Percentiles rank a stretch among this genome's conserved stretches.
These are phyloP conservation scores for Eupsilia transversa DNA, from an alignment of 2,888 invertebrate species.

Conservation along the genomic window DNA sequence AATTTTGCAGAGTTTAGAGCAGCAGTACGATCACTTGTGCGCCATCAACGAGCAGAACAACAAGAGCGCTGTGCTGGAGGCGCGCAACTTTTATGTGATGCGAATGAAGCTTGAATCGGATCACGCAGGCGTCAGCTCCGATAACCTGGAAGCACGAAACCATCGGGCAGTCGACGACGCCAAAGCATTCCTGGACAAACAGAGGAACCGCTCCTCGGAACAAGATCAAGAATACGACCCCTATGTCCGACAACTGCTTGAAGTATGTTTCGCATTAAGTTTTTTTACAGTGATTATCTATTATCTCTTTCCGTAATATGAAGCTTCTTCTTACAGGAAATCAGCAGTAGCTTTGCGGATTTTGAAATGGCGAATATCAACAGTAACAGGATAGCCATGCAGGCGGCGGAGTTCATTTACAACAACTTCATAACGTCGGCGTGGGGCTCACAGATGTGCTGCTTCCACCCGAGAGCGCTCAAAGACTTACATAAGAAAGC, in stretches of 20 bases:
- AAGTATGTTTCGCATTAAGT: slow-evolving; percentile 35
- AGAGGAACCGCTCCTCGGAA: slow-evolving; percentile 41
- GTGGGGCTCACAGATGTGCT: slow-evolving; percentile 59
- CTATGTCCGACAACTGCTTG: slow-evolving; percentile 38
- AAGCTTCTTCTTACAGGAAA: slow-evolving; percentile 52
- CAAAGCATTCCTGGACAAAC: slow-evolving; percentile 35
- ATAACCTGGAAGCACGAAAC: slow-evolving; percentile 57
- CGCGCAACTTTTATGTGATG: slow-evolving; percentile 39
- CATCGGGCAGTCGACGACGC: slow-evolving; percentile 48
- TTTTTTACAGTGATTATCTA: neutral
- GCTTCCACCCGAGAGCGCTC: slow-evolving; percentile 59
- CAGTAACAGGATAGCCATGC: slow-evolving; percentile 60
- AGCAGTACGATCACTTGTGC: slow-evolving; percentile 23
- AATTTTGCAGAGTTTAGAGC: slow-evolving; percentile 41
- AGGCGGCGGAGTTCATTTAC: slow-evolving; percentile 61
- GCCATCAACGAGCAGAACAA: slow-evolving; percentile 52
- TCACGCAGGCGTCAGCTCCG: slow-evolving; percentile 34
- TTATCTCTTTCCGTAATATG: neutral
- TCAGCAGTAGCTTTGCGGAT: slow-evolving; percentile 40
- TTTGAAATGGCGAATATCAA: slow-evolving; percentile 57
- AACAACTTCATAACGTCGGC: slow-evolving; percentile 52
- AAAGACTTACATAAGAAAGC: slow-evolving; percentile 43
- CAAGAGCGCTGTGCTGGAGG: slow-evolving; percentile 29
- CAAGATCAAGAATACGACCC: slow-evolving; percentile 45
- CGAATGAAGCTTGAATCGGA: slow-evolving; percentile 38